A percentile compares a stretch with the other conserved stretches of the same genome.
Conservation (phyloP, 2,797 vertebrate genomes). For the Bovichtus diacanthus region DNA sequence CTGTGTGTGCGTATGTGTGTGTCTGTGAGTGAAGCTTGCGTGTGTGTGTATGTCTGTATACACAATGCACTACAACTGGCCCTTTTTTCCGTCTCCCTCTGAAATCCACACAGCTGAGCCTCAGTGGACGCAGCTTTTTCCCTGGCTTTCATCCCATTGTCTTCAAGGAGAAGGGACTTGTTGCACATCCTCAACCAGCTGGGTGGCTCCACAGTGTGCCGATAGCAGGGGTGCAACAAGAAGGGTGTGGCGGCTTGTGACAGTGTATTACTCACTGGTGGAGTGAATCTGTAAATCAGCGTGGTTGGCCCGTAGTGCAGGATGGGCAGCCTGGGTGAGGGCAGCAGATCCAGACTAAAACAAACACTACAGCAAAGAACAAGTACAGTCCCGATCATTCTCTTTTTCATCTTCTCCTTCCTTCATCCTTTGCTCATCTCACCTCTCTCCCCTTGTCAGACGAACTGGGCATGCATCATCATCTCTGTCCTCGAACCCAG, state of each 20-base stretch:
- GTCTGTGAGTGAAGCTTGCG: slow-evolving; percentile 30
- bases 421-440: slow-evolving; percentile 34
- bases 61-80: slow-evolving; percentile 48
- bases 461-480: slow-evolving; percentile 48
- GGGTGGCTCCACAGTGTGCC: slow-evolving; percentile 41
- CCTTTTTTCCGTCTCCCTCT: slow-evolving; percentile 31
- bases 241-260: slow-evolving; percentile 11
- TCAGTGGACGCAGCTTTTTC: slow-evolving; percentile 62
- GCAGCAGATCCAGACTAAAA: slow-evolving; percentile 58
- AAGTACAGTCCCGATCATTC: slow-evolving; percentile 44
- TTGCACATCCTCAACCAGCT: slow-evolving; percentile 54
- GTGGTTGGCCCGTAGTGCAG: slow-evolving; percentile 57
- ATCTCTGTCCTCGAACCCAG: slow-evolving; percentile 69
- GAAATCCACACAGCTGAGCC: slow-evolving; percentile 35
- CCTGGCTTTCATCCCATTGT: slow-evolving; percentile 77
- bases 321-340: slow-evolving; percentile 49
- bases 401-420: slow-evolving; percentile 22
- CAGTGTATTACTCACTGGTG: slow-evolving; percentile 62
- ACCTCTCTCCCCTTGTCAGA: slow-evolving; percentile 30
- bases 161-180: slow-evolving; percentile 57
- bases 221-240: slow-evolving; percentile 41
- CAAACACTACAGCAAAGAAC: slow-evolving; percentile 48
- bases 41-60: slow-evolving; percentile 24
- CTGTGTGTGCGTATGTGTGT: slow-evolving; percentile 16
- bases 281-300: slow-evolving; percentile 52